Evolutionary conservation across 2,888 invertebrate species (phyloP).

Genomic region (Tetrapedia diversipes): DNA sequence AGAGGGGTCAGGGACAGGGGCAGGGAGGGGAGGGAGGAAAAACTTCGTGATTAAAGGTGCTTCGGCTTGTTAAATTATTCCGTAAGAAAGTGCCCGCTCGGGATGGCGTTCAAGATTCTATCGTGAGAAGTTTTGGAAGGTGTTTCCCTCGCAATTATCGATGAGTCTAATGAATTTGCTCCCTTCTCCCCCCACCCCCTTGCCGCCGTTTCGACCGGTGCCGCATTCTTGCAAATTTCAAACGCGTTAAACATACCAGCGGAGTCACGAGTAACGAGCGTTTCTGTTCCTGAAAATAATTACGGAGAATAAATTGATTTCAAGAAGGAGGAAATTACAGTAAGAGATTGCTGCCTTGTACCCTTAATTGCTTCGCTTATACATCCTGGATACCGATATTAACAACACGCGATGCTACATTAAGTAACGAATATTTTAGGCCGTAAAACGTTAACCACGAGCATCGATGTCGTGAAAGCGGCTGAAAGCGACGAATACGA

Average conservation of each 20-base stretch:
- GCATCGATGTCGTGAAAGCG: conserved; percentile 46
- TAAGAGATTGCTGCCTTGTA: conserved; percentile 26
- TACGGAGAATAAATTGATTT: background rate
- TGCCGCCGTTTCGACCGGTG: background rate
- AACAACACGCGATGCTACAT: conserved; percentile 37
- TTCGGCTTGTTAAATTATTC: conserved; percentile 72
- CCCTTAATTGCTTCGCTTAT: conserved; percentile 41
- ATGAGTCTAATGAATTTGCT: conserved; percentile 47
- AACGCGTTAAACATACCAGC: conserved; percentile 14
- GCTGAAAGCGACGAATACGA: conserved; percentile 57
- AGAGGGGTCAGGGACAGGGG: conserved; percentile 21
- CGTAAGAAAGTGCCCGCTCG: conserved; percentile 51
- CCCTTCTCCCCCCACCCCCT: background rate
- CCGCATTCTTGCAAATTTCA: background rate
- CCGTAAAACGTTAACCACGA: conserved; percentile 54
- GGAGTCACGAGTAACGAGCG: background rate
- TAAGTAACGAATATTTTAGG: conserved; percentile 35
- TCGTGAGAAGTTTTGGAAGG: conserved; percentile 35
- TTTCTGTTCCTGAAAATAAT: conserved; percentile 12
- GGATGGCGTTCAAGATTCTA: conserved; percentile 50
- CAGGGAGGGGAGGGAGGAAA: conserved; percentile 47
- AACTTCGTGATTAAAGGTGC: conserved; percentile 73
- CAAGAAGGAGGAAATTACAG: conserved; percentile 30
- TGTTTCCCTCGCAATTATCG: conserved; percentile 48
- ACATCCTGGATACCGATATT: conserved; percentile 31